Evolutionary conservation across 2,888 invertebrate species (phyloP).

Genomic region (Tachina fera): DNA sequence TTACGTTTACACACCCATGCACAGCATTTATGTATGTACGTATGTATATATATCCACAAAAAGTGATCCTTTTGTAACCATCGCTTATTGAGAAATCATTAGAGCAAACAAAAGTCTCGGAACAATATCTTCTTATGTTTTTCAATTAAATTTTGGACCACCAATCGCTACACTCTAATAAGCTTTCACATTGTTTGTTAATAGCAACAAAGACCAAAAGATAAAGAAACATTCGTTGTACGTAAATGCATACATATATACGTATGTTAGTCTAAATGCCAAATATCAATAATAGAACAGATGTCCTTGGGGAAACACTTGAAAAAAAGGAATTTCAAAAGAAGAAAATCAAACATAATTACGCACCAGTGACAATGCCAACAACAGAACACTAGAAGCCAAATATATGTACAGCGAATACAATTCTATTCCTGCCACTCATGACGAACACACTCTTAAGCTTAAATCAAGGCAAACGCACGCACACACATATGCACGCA

Average conservation of each 20-base stretch:
- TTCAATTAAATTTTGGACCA: slow-evolving; percentile 47
- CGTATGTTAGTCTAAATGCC: neutral
- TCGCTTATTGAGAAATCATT: slow-evolving; percentile 36
- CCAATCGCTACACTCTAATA: slow-evolving; percentile 40
- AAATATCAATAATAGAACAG: slow-evolving; percentile 17
- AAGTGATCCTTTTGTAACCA: slow-evolving; percentile 30
- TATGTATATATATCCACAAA: neutral
- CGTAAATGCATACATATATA: too few species aligned
- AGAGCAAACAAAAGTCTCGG: slow-evolving; percentile 16
- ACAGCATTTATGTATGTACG: neutral
- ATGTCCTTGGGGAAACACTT: slow-evolving; percentile 56
- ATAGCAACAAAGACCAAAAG: slow-evolving; percentile 37
- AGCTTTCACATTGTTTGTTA: slow-evolving; percentile 43
- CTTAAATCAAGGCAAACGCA: too few species aligned
- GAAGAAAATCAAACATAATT: slow-evolving; percentile 53
- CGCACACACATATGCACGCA: too few species aligned
- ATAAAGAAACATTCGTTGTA: too few species aligned
- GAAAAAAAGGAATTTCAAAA: slow-evolving; percentile 35
- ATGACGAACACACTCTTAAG: too few species aligned
- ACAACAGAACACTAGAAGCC: too few species aligned
- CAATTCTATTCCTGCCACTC: too few species aligned
- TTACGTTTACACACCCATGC: neutral
- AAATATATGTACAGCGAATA: too few species aligned
- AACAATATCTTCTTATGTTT: slow-evolving; percentile 34
- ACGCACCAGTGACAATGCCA: slow-evolving; percentile 46